Base-by-base conservation (phyloP, 2,113 vertebrate species). In the Spea multiplicata region DNA sequence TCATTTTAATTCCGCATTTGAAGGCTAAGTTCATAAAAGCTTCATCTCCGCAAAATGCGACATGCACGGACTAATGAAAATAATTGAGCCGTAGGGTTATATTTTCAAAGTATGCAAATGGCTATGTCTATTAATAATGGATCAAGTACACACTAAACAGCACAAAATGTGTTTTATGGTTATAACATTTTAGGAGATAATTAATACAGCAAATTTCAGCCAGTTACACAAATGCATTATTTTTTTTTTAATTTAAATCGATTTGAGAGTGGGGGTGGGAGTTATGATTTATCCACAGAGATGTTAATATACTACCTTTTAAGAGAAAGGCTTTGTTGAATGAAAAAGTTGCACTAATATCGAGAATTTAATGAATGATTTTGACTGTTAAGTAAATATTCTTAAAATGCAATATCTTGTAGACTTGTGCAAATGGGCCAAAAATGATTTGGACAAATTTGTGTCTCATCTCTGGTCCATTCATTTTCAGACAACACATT, bases 111-210 rank as follows among this genome's bases (percentile, higher is more conserved):
- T 45, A 53, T 66, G 44, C 48, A 47, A 66, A 72, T 66, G 30
- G 3, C 47, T 14, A 30, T 44, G 66, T 46, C 44, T 78, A 72
- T 53, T 66, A 55, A 66, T 71, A 78, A 72, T 78, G 48, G 59
- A 66, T 70, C 17, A 66, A 50, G 66, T 30, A 45, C 47, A 44
- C 8, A 4, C 12, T 44, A 49, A 30, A 16, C n/a, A n/a, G 59
- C 17, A 12, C 3, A 3, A 45, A 65, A n/a, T 4, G 14, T 17
- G 44, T 66, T 50, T 13, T 13, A 4, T 4, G 10, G 10, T 12
- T 71, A 12, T 50, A 64, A 3, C 30, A 6, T 55, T 45, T 52
- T 13, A 65, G 8, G 12, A 17, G 48, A 71, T 47, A 66, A 72
- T 72, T 46, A 71, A 78, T 72, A n/a, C 3, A 9, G 55, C 6